These are phyloP conservation scores for Xenopus petersii DNA, from an alignment of 2,797 vertebrate genomes.

Conservation along the genomic window DNA sequence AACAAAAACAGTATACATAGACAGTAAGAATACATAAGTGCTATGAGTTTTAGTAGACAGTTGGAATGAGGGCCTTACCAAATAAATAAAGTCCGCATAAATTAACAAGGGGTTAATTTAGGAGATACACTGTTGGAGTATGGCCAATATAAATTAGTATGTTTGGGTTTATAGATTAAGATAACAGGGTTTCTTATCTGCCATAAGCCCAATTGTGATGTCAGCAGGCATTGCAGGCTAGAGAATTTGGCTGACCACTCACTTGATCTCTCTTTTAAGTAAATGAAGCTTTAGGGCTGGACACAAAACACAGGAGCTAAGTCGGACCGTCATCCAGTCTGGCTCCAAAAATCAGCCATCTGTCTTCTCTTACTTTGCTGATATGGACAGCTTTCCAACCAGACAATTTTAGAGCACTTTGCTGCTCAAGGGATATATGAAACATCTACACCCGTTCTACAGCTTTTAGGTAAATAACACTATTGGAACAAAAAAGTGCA, in stretches of 20 bases:
- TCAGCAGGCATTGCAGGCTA: conserved; percentile 21
- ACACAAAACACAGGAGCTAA: conserved; percentile 12
- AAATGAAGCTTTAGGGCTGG: conserved; percentile 10
- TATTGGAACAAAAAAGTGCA: too few relatives aligned
- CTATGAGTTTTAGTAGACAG: too few relatives aligned
- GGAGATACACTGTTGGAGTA: neutral
- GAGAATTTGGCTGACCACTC: conserved; percentile 24
- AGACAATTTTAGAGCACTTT: too few relatives aligned
- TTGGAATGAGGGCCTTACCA: too few relatives aligned
- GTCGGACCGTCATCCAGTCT: neutral
- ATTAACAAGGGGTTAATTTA: neutral
- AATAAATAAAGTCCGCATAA: too few relatives aligned
- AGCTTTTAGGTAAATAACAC: too few relatives aligned
- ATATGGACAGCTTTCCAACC: too few relatives aligned
- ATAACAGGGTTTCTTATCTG: conserved; percentile 3
- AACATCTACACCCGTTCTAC: too few relatives aligned
- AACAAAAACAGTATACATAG: too few relatives aligned
- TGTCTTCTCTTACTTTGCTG: conserved; percentile 1
- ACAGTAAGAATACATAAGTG: too few relatives aligned
- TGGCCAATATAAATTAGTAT: conserved; percentile 7
- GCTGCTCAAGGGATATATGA: too few relatives aligned
- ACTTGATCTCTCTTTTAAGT: neutral
- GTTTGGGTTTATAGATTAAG: conserved; percentile 15
- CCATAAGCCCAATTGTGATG: conserved; percentile 23
- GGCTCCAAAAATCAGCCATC: neutral